A percentile compares a stretch with the other conserved stretches of the same genome.
Conservation (phyloP, 2,888 invertebrate genomes). For the Pedicia rivosa region DNA sequence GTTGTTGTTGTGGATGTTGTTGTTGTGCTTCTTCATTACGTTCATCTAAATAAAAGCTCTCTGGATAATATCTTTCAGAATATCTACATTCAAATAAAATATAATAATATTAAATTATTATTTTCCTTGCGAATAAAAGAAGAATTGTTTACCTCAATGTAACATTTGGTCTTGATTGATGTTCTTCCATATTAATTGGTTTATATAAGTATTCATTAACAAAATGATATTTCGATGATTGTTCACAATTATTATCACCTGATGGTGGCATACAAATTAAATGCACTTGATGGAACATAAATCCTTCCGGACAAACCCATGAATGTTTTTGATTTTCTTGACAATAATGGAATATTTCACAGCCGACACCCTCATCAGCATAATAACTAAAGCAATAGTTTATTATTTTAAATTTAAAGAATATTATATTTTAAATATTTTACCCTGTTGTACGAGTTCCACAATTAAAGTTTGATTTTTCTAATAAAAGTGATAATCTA, state of each 20-base stretch:
- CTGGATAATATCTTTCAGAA: constrained; percentile 71
- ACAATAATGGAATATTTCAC: constrained; percentile 89
- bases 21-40: constrained; percentile 27
- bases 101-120: too few relatives aligned
- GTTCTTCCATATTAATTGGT: constrained; percentile 70
- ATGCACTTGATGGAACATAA: constrained; percentile 57
- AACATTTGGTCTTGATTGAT: constrained; percentile 62
- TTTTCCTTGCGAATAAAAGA: too few relatives aligned
- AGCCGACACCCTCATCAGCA: constrained; percentile 73
- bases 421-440: constrained; percentile 5
- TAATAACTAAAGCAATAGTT: constrained; percentile 41
- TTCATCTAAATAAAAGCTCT: constrained; percentile 54
- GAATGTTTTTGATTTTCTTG: constrained; percentile 80
- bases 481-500: constrained; percentile 57
- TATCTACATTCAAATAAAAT: too few relatives aligned
- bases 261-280: constrained; percentile 86
- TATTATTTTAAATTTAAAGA: neutral
- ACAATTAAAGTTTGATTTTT: constrained; percentile 74
- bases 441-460: constrained; percentile 60
- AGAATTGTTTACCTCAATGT: too few relatives aligned
- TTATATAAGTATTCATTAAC: constrained; percentile 87
- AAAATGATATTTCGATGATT: constrained; percentile 78
- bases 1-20: constrained; percentile 24
- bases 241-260: constrained; percentile 75
- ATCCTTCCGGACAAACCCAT: constrained; percentile 87